Evolutionary conservation across 2,888 invertebrate species (phyloP), one percentile per base, ranked within the genome.

Genomic region (Scaptomyza reducta): DNA sequence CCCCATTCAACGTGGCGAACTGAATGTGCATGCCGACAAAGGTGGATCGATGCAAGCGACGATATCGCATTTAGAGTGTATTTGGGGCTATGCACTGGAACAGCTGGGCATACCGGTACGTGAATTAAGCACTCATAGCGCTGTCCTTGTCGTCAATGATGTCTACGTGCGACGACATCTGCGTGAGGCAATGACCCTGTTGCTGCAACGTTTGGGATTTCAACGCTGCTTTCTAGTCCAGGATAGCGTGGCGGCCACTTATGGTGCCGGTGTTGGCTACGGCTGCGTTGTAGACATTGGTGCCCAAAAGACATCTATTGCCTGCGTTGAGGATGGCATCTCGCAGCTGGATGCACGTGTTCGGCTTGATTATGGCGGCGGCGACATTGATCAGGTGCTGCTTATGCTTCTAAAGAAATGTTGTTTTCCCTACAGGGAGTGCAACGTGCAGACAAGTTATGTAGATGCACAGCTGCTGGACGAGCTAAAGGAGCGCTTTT

Each of bases 201-300:
- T 98, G 70, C 91, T 98, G 5, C 94, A 93, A 70, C 95, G 95
- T 78, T 94, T 99, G 84, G 96, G 97, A 7, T 98, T 98, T 88
- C 96, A 96, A 31, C 95, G 96, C 47, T 97, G 97, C 87, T 92
- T 92, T 66, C 73, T 91, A 1, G 70, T 88, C 1, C 88, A 91
- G 94, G 97, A 97, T 91, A 96, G 96, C 85, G 96, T 97, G 2
- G 96, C 96, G 46, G 96, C 96, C 7, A 96, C 96, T 11, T 97
- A 96, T 92, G 97, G 97, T 4, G 95, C 96, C 16, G 97, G 97
- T 11, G 91, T 96, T 14, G 95, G 95, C 49, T 96, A 95, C 87
- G 98, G 98, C 0, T 98, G 98, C 92, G 97, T 98, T 0, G 96
- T 99, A 0, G 98, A 98, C 90, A 95, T 98, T 54, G 98, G 98